Base-by-base conservation (phyloP, 2,113 vertebrate species). In the Cynocephalus volans region DNA sequence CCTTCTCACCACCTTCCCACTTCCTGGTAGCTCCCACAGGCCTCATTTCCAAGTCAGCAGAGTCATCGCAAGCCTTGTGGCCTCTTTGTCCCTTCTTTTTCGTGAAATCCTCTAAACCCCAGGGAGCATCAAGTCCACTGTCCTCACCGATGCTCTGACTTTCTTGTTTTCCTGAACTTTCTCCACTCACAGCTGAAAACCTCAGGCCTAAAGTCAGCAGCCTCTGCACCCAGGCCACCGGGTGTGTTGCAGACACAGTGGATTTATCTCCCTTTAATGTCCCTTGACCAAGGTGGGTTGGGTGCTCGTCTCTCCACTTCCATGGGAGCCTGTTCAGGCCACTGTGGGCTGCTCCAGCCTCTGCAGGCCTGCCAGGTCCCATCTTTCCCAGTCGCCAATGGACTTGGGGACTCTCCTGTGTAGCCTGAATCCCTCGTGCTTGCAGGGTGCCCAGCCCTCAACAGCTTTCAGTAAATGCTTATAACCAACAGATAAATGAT, bases 41-140 rank as follows among this genome's bases (percentile, higher is more conserved):
- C 48, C 67, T 36, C 18, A 1, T 76, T 62, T 92, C 28, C 17
- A 52, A 31, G 23, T 41, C 3, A 3, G 36, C 14, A 3, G 24
- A 14, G 26, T 10, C 23, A 6, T 9, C 1, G 4, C 4, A 26
- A 56, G 14, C 52, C 70, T 76, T 13, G 4, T 0, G 10, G 23
- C 62, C 13, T 15, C 54, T 58, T 64, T 28, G 9, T 15, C 26
- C 28, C 5, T 36, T 45, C 77, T 69, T 82, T 77, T 21, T 26
- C 48, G 76, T 28, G 19, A 64, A 23, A 65, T 54, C 50, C 12
- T 48, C 7, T 41, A 21, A 54, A 31, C 23, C 14, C 60, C 41
- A 45, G 33, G 67, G 31, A 58, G 11, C 33, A 33, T 13, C 21
- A 1, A 6, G 21, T 24, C n/a, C 5, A 3, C 13, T 8, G 8